Conservation (phyloP, 2,113 vertebrate species). For the Malurus elegans region DNA sequence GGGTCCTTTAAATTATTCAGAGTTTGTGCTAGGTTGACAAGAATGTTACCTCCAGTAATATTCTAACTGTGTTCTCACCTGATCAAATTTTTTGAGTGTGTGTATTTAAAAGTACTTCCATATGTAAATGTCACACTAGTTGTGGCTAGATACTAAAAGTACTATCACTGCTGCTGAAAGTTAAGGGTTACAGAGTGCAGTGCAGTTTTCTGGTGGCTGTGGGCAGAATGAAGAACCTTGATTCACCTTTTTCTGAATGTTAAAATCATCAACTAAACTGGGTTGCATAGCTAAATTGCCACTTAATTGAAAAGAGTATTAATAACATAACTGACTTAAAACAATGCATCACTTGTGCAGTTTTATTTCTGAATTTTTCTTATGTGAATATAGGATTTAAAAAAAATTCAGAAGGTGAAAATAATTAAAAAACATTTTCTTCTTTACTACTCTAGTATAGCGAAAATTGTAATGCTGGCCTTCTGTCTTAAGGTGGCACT, state of each 20-base stretch:
- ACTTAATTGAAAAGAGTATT: not conserved
- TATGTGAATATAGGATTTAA: not conserved
- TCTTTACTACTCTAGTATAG: not conserved
- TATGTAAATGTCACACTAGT: not conserved
- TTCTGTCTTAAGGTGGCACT: slow-evolving; percentile 53
- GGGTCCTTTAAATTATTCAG: not conserved
- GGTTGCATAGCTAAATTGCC: not conserved
- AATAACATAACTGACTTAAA: not conserved
- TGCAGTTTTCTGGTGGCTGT: not conserved
- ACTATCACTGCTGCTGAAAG: not conserved
- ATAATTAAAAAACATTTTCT: not conserved
- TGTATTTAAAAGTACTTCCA: not conserved
- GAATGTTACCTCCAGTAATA: not conserved
- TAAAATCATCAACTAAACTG: not conserved
- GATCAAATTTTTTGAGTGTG: not conserved
- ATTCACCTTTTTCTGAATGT: not conserved
- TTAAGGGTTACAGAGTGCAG: not conserved
- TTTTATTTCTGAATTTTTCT: not conserved
- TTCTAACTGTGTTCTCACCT: not conserved
- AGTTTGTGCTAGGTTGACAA: not conserved
- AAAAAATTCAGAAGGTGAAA: not conserved
- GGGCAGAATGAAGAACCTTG: not conserved
- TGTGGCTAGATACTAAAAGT: not conserved
- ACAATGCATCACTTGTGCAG: not conserved
- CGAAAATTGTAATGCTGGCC: slow-evolving; percentile 23